A percentile compares a stretch with the other conserved stretches of the same genome.
phyloP scores from a whole-genome alignment of 2,113 vertebrate genomes.

The Megalops atlanticus region DNA sequence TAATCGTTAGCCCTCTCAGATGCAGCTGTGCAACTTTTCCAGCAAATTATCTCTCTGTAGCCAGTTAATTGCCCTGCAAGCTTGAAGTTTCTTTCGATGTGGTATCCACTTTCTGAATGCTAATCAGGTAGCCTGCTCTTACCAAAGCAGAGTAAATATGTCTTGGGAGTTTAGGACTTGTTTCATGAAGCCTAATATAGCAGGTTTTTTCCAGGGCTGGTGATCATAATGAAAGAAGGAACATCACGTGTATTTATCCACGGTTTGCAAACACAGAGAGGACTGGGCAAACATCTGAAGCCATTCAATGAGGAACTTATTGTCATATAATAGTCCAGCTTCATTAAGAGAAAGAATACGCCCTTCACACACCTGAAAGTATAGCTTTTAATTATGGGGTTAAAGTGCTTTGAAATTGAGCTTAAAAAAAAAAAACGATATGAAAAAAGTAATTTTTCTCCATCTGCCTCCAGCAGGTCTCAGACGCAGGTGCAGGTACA shows the following conservation, averaged over 20 bases:
- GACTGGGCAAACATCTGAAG: not conserved
- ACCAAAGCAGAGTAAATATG: not conserved
- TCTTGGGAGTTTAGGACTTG: not conserved
- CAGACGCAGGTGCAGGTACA: too few relatives aligned
- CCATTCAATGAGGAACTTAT: not conserved
- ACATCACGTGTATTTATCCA: not conserved
- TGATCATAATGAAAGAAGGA: not conserved
- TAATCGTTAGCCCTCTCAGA: constrained; percentile 16
- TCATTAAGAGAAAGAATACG: not conserved
- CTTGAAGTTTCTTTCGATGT: constrained; percentile 15
- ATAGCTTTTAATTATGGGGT: not conserved
- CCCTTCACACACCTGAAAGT: not conserved
- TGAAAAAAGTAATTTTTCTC: not conserved
- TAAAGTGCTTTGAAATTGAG: too few relatives aligned
- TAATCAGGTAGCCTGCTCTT: not conserved
- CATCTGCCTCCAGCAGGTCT: not conserved
- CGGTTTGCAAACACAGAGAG: not conserved
- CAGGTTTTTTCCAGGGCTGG: not conserved
- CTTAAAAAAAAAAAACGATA: too few relatives aligned
- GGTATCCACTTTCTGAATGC: not conserved
- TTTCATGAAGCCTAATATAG: too few relatives aligned
- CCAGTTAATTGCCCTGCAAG: constrained; percentile 21
- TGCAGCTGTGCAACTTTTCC: constrained; percentile 14
- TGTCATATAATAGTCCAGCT: not conserved
- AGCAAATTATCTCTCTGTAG: not conserved